phyloP scores from a whole-genome alignment of 2,888 invertebrate species.

The Drosophila affinis region DNA sequence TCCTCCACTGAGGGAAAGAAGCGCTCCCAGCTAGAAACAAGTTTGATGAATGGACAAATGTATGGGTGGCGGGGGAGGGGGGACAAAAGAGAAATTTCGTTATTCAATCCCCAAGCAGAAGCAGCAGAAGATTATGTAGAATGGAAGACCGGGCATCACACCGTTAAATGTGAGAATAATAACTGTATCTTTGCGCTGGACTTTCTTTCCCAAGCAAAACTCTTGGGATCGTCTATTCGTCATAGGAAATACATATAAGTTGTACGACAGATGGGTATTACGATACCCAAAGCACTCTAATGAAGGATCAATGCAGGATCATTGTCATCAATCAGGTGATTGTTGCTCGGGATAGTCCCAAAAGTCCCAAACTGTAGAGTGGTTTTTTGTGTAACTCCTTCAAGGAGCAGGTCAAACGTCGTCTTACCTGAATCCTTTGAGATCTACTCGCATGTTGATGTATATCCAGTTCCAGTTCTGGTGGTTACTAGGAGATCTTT shows the following conservation, averaged over 20 bases:
- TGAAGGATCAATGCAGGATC: too few relatives aligned
- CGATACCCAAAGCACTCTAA: too few relatives aligned
- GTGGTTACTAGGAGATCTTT: too few relatives aligned
- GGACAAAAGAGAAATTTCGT: neutral
- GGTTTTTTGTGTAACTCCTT: too few relatives aligned
- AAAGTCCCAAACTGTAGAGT: too few relatives aligned
- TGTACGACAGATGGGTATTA: neutral
- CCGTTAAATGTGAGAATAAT: neutral
- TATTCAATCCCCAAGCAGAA: conserved; percentile 1
- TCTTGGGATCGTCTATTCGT: neutral
- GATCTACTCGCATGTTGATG: too few relatives aligned
- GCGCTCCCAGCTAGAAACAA: neutral
- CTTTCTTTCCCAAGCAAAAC: neutral
- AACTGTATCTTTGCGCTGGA: neutral
- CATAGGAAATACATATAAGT: neutral
- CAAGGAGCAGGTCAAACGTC: too few relatives aligned
- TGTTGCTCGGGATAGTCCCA: too few relatives aligned
- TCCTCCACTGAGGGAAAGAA: neutral
- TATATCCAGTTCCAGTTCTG: too few relatives aligned
- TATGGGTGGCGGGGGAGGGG: too few relatives aligned
- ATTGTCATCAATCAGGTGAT: too few relatives aligned
- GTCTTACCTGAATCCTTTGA: too few relatives aligned
- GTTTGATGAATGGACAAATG: neutral
- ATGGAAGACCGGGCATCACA: neutral
- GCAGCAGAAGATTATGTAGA: neutral